Conservation (phyloP, 1,140 invertebrate genomes). For the Anoplolepis gracilipes region DNA sequence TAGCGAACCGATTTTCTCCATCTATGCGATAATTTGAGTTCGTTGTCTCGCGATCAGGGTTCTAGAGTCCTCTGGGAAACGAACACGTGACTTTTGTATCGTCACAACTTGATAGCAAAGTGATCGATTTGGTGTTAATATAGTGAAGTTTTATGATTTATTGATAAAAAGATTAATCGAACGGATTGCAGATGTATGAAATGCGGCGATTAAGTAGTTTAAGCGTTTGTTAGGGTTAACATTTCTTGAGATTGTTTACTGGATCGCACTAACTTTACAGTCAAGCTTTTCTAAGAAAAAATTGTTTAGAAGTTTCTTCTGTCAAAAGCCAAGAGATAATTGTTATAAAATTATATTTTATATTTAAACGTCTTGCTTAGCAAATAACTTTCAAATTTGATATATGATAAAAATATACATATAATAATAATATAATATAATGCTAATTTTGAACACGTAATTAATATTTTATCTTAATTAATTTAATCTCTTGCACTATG, state of each 20-base stretch:
- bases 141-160: slow-evolving; percentile 13
- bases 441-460: neutral
- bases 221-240: slow-evolving; percentile 4
- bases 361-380: neutral
- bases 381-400: neutral
- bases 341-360: neutral
- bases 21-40: neutral
- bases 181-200: neutral
- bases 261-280: neutral
- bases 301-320: no score
- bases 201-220: slow-evolving; percentile 38
- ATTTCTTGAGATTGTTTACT: slow-evolving; percentile 3
- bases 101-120: slow-evolving; percentile 13
- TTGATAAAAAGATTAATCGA: slow-evolving; percentile 18
- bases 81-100: slow-evolving; percentile 43
- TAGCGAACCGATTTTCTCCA: neutral
- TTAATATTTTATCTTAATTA: neutral
- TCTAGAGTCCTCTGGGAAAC: neutral
- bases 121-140: slow-evolving; percentile 44
- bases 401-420: neutral
- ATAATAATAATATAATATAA: neutral
- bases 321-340: neutral
- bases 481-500: neutral
- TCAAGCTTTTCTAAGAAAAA: neutral
- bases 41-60: neutral